Evolutionary conservation across 2,797 vertebrate genomes (phyloP).

Genomic region (Neosalanx taihuensis): DNA sequence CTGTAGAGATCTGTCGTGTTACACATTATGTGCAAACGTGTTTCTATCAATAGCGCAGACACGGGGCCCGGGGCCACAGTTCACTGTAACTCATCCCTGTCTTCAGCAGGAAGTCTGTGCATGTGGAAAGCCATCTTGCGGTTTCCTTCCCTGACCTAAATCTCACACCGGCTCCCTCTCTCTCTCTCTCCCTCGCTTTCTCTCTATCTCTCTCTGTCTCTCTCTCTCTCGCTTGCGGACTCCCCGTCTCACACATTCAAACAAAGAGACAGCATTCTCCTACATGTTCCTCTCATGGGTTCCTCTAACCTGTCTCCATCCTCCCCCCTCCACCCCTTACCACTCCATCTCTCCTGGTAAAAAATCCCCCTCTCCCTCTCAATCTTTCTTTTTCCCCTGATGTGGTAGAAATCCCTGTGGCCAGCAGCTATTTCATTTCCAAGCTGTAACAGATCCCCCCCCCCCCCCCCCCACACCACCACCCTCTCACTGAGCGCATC

Average conservation of each 20-base stretch:
- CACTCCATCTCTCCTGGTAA: conserved; percentile 8
- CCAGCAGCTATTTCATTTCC: conserved; percentile 48
- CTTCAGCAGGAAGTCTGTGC: background rate
- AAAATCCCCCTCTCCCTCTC: conserved; percentile 2
- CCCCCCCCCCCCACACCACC: background rate
- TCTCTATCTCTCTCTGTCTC: background rate
- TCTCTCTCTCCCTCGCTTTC: too few relatives aligned
- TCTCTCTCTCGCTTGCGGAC: background rate
- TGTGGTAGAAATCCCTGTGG: conserved; percentile 41
- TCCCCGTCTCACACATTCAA: conserved; percentile 11
- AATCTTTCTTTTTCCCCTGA: conserved; percentile 15
- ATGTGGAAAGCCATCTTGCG: conserved; percentile 16
- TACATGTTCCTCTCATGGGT: conserved; percentile 3
- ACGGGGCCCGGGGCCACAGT: background rate
- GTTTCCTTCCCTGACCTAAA: conserved; percentile 23
- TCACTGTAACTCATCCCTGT: conserved; percentile 14
- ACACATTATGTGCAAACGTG: background rate
- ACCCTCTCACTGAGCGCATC: background rate
- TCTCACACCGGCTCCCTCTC: background rate
- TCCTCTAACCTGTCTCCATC: conserved; percentile 18
- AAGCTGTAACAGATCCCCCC: conserved; percentile 38
- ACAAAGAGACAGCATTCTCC: background rate
- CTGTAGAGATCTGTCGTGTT: background rate
- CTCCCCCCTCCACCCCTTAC: background rate
- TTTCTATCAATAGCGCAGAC: conserved; percentile 9